A percentile compares a stretch with the other conserved stretches of the same genome.
phyloP scores from a whole-genome alignment of 2,888 invertebrate species.

The Lottia gigantea region DNA sequence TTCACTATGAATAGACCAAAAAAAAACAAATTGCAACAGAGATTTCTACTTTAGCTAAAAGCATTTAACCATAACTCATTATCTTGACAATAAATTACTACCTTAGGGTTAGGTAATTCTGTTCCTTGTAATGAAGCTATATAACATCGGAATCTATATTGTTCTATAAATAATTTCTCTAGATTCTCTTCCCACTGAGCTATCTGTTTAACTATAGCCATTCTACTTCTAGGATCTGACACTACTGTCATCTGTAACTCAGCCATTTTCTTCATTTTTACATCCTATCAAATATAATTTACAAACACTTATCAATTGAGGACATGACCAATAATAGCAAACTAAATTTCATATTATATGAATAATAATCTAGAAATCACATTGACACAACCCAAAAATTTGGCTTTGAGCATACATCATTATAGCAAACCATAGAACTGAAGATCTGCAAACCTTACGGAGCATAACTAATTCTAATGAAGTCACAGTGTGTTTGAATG shows the following conservation, averaged over 20 bases:
- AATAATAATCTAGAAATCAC: no score
- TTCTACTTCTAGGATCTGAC: slow-evolving; percentile 89
- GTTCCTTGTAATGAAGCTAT: slow-evolving; percentile 89
- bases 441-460: no score
- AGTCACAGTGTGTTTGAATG: no score
- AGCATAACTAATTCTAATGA: no score
- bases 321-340: neutral
- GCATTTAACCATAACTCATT: no score
- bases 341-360: no score
- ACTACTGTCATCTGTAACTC: slow-evolving; percentile 97
- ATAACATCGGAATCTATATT: slow-evolving; percentile 94
- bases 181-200: slow-evolving; percentile 97
- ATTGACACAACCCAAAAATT: no score
- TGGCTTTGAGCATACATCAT: no score
- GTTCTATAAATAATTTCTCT: slow-evolving; percentile 94
- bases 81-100: slow-evolving; percentile 66
- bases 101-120: slow-evolving; percentile 97
- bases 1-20: no score
- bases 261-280: slow-evolving; percentile 98
- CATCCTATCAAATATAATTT: slow-evolving; percentile 77
- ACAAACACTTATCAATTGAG: neutral
- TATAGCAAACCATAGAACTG: no score
- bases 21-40: no score
- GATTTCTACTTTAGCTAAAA: no score
- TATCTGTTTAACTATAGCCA: slow-evolving; percentile 92